Base-by-base conservation (phyloP, 1,140 invertebrate species). In the Bombus consobrinus region DNA sequence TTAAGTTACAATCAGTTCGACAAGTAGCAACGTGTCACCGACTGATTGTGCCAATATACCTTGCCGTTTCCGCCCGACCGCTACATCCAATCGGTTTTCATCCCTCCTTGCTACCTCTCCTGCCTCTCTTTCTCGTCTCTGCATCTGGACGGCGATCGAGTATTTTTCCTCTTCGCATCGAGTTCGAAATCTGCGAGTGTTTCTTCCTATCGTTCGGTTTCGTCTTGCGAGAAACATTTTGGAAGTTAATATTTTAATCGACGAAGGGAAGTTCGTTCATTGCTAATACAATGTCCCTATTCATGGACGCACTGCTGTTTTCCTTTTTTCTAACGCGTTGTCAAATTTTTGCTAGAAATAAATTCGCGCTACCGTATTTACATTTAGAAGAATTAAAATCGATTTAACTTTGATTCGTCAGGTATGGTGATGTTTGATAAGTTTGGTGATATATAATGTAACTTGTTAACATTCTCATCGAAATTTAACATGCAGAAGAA, bases 21-120 rank as follows among this genome's bases (percentile, higher is more conserved):
- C 89, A 80, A 90, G 89, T 83, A 75, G 83, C 43, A 90, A 90
- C 89, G 89, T 90, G 89, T 87, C 74, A 41, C 47, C 57, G 87
- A 90, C 89, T 90, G 89, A 90, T 90, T 90, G 89, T 90, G 89
- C 89, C 89, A 90, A 90, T 90, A 90, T 90, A 88, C 87, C 71
- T 80, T 69, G 78, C 37, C 85, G 64, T 90, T 78, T 81, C 80
- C 72, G 79, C 32, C 68, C 83, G 18, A 85, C 75, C 81, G 82
- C 74, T 85, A 37, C 82, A 80, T 88, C 83, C 88, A 89, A 91
- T 89, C 90, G 85, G 57, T 87, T 86, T 39, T 66, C 86, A 47
- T 37, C 73, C 69, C 73, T 39, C 80, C 83, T 73, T 72, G 22
- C 82, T 37, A 47, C 69, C 47, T 64, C 79, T 41, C n/a, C 68